A percentile compares a stretch with the other conserved stretches of the same genome.
Conservation (phyloP, 2,113 vertebrate genomes). For the Sapajus apella region DNA sequence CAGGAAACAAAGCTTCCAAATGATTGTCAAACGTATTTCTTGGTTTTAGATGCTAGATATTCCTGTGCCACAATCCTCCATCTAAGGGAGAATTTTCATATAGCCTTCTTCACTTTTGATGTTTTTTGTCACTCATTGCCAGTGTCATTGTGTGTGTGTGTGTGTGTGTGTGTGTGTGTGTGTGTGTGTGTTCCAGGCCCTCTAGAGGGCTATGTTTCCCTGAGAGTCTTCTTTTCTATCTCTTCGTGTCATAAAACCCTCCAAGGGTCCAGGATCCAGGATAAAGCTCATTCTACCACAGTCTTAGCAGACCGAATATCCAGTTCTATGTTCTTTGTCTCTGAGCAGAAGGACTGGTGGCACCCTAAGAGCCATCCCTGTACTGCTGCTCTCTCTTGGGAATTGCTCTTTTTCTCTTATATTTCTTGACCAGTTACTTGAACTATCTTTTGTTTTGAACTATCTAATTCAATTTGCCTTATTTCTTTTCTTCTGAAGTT, state of each 20-base stretch:
- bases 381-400: background rate
- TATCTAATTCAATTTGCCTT: background rate
- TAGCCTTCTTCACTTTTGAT: background rate
- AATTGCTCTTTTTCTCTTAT: background rate
- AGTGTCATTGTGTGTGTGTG: no score
- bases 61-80: background rate
- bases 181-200: no score
- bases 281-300: background rate
- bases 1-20: background rate
- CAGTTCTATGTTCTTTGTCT: background rate
- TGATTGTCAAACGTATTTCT: background rate
- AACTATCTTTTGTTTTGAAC: background rate
- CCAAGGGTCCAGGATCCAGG: background rate
- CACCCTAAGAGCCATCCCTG: background rate
- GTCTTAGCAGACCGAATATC: background rate
- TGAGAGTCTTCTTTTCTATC: background rate
- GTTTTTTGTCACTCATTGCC: background rate
- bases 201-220: background rate
- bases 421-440: background rate
- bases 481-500: background rate
- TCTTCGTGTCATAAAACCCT: background rate
- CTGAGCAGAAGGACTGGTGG: background rate
- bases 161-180: no score
- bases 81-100: background rate
- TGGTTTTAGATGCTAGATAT: background rate